Evolutionary conservation across 1,140 invertebrate genomes (phyloP), one percentile per base, ranked within the genome.

Genomic region (Tenebrio molitor): DNA sequence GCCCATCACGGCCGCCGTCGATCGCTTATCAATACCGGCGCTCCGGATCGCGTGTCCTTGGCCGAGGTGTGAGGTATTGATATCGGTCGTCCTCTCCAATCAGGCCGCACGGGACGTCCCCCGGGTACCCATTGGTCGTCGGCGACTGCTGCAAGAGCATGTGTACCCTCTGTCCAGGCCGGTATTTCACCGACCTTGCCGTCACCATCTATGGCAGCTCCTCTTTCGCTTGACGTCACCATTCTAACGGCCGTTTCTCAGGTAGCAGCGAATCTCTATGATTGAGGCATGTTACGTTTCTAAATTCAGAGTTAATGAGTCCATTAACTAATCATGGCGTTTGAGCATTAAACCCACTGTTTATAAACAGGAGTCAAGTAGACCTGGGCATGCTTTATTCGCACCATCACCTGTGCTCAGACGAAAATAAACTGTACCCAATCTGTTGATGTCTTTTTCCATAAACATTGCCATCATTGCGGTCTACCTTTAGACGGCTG

Each of bases 241-340:
- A 46, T 46, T 46, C n/a, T n/a, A n/a, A n/a, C 12, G 16, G 12
- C 8, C 29, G 23, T 29, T 53, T 23, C 7, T 39, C 36, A 39
- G 36, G 36, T 12, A 12, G 36, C 36, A 7, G 36, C 36, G 36
- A 39, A 39, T 39, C 36, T 58, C 10, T 58, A 29, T 58, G 21
- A 58, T n/a, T 58, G 50, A 58, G 19, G 50, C 23, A 58, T 29
- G 50, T 25, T 14, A 14, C 19, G 50, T 58, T 25, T 58, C 50
- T 58, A 58, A 58, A 58, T 58, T 2, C 65, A 66, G 41, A 50
- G 23, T 72, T 76, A 73, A 76, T 73, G 62, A 76, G 71, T 65
- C 74, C 46, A 76, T 76, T 76, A 76, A 76, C 68, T 76, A 73
- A 76, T 76, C 74, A 67, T 76, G 46, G 50, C 74, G 50, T 50